Base-by-base conservation (phyloP, 2,888 invertebrate species). In the Rotaria socialis region DNA sequence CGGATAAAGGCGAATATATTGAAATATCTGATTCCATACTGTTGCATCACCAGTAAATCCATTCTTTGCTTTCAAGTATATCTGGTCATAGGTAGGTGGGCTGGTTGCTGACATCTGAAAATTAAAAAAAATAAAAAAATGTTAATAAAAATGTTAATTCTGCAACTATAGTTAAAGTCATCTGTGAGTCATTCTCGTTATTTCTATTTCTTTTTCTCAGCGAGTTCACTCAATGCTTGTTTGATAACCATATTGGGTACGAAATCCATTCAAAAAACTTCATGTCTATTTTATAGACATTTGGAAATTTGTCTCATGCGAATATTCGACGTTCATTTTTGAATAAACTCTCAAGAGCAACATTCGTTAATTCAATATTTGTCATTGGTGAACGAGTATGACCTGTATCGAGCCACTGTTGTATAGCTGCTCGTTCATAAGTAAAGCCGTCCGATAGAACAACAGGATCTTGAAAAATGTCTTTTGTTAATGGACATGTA, bases 401-500 rank as follows among this genome's bases (percentile, higher is more conserved):
- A 24, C 80, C 80, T 24, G 24, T 7, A 47, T 80, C 47, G 8
- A 80, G 24, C 80, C 80, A 80, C 47, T 24, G 3, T 47, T 80
- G 80, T 47, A 80, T 80, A 0, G 43, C 80, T 43, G 43, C 3
- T 80, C 80, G 22, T 80, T 80, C 80, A n/a, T 80, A 80, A 11
- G 80, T 80, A n/a, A 80, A 80, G 10, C 80, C 80, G 47, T 80
- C 80, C 14, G 41, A 24, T 47, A 43, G 47, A 24, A 80, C 80
- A 24, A 80, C 80, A n/a, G 80, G 80, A 80, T 80, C 80, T 47
- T 4, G 22, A 80, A 80, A 80, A 14, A 80, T 47, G 24, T 80
- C 80, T 47, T n/a, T 80, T 47, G 80, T 80, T 47, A 80, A 80
- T 80, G 80, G 80, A 47, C 80, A 80, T 47, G 80, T 80, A 80